Evolutionary conservation across 2,113 vertebrate species (phyloP).

Genomic region (Reinhardtius hippoglossoides): DNA sequence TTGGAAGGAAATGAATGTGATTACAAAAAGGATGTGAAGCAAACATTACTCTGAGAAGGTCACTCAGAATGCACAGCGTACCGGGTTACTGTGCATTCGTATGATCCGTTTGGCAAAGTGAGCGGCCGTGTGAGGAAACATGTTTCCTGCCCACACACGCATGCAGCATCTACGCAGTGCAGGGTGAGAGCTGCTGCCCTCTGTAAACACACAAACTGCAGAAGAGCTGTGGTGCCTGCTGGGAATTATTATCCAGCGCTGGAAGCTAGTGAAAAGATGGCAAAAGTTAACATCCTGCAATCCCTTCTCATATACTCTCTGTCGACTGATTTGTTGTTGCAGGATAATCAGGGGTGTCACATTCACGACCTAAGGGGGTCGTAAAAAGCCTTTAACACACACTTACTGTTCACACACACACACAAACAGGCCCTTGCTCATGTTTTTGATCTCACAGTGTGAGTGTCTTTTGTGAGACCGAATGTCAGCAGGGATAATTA

Average conservation of each 20-base stretch:
- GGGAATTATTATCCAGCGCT: slow-evolving; percentile 40
- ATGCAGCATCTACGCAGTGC: slow-evolving; percentile 2
- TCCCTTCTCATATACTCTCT: slow-evolving; percentile 7
- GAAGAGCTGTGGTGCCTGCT: slow-evolving; percentile 16
- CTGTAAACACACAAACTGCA: slow-evolving; percentile 13
- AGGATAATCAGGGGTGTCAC: too few relatives aligned
- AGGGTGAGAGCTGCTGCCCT: slow-evolving; percentile 8
- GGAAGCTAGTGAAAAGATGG: slow-evolving; percentile 4
- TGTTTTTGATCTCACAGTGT: slow-evolving; percentile 28
- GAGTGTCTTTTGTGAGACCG: slow-evolving; percentile 28
- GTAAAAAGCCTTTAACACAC: too few relatives aligned
- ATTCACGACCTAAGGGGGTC: too few relatives aligned
- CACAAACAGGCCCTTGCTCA: slow-evolving; percentile 8
- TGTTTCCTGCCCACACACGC: slow-evolving; percentile 15
- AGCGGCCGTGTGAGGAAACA: not conserved
- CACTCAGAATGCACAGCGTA: not conserved
- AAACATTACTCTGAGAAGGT: not conserved
- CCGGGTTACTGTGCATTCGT: not conserved
- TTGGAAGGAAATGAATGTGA: not conserved
- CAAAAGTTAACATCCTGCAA: slow-evolving; percentile 10
- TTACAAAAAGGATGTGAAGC: not conserved
- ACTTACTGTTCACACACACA: not conserved
- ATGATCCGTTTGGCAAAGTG: slow-evolving; percentile 5
- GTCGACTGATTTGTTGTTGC: not conserved
- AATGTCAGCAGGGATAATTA: slow-evolving; percentile 51